Percentiles rank a stretch among this genome's conserved stretches.
Evolutionary conservation across 64 coral and sea anemone species (phyloP).

Genomic region (Montipora efflorescens): DNA sequence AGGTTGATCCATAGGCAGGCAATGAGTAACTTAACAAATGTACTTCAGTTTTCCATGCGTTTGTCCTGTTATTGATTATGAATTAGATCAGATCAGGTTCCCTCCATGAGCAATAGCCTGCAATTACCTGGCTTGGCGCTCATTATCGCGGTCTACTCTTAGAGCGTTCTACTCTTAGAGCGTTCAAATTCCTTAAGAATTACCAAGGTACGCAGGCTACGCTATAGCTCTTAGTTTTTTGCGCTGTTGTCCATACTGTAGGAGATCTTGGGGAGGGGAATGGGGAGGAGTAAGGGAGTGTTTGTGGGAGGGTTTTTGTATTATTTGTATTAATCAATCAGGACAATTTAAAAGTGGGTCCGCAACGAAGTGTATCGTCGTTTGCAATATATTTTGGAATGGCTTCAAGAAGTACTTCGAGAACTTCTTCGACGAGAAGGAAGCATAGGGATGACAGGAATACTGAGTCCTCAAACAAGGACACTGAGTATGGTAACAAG

Average conservation of each 20-base stretch:
- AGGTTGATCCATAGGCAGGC: not conserved
- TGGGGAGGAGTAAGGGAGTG: conserved; percentile 10
- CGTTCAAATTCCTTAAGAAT: not conserved
- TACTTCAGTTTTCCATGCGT: conserved; percentile 15
- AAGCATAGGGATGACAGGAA: not conserved
- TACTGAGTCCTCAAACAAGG: conserved; percentile 8
- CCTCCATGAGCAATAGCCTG: not conserved
- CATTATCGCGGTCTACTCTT: not conserved
- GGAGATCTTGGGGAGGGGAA: conserved; percentile 7
- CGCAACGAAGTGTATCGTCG: not conserved
- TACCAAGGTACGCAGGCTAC: not conserved
- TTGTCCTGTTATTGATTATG: not conserved
- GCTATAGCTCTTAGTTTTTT: conserved; percentile 1
- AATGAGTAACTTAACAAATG: not conserved
- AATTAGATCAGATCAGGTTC: conserved; percentile 14
- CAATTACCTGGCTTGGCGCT: conserved; percentile 6
- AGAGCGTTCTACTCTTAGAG: not conserved
- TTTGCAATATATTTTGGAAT: not conserved
- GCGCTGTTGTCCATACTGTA: conserved; percentile 4
- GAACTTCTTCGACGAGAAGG: conserved; percentile 7
- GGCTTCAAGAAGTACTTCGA: not conserved
- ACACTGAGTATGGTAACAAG: conserved; percentile 5
- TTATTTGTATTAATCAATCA: conserved; percentile 4
- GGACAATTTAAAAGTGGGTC: conserved; percentile 13
- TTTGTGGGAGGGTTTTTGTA: conserved; percentile 13